phyloP scores from a whole-genome alignment of 2,888 invertebrate genomes.

The Aleiodes alternator region DNA sequence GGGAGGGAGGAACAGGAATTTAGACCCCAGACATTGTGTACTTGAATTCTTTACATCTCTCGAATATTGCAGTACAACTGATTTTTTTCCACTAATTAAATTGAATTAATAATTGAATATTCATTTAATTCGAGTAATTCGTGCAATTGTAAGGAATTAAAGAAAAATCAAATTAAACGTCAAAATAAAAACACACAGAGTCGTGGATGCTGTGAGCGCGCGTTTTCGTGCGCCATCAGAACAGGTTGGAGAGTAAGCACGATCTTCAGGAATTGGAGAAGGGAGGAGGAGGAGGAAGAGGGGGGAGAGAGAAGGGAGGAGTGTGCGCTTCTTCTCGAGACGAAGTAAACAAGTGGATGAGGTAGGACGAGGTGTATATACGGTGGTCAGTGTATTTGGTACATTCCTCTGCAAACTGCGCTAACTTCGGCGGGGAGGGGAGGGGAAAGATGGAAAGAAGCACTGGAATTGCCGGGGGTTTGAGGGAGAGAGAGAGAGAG shows the following conservation, averaged over 20 bases:
- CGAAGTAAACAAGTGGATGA: conserved; percentile 71
- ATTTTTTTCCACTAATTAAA: no score
- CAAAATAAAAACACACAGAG: conserved; percentile 19
- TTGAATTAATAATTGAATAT: no score
- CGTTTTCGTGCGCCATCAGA: conserved; percentile 42
- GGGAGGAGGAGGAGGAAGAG: conserved; percentile 38
- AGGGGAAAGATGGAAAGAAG: conserved; percentile 36
- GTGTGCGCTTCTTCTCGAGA: conserved; percentile 46
- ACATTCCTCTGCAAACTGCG: conserved; percentile 70
- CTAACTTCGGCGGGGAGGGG: conserved; percentile 51
- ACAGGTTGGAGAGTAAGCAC: conserved; percentile 31
- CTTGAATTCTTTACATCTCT: not conserved
- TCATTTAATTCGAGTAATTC: no score
- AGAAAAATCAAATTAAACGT: conserved; percentile 50
- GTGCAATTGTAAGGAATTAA: not conserved
- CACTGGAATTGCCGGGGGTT: conserved; percentile 39
- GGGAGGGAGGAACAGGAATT: conserved; percentile 47
- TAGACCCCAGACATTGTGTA: no score
- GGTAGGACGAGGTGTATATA: conserved; percentile 58
- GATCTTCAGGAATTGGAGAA: conserved; percentile 23
- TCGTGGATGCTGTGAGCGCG: conserved; percentile 31
- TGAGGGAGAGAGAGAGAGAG: conserved; percentile 42
- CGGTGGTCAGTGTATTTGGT: conserved; percentile 69
- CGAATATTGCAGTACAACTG: not conserved
- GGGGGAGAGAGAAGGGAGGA: conserved; percentile 38